A percentile compares a stretch with the other conserved stretches of the same genome.
Evolutionary conservation across 2,113 vertebrate genomes (phyloP).

Genomic region (Mesembrinibis cayennensis): DNA sequence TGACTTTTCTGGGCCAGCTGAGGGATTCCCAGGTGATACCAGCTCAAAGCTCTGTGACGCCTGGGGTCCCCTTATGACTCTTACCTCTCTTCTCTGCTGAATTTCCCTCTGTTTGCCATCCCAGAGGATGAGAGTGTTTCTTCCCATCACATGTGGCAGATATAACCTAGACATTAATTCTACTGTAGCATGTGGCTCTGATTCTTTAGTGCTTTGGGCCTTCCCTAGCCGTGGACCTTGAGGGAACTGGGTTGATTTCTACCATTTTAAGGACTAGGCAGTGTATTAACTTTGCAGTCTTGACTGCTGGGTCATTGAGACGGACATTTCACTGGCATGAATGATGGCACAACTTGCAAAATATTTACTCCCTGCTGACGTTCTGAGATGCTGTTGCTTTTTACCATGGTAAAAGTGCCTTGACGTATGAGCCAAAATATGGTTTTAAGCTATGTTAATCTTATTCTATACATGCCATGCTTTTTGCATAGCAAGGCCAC

Average conservation of each 20-base stretch:
- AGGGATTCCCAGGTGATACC: background rate
- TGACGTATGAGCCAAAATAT: accelerated
- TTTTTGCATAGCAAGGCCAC: background rate
- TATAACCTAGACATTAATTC: background rate
- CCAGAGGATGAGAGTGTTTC: background rate
- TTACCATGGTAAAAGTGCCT: background rate
- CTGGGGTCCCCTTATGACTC: background rate
- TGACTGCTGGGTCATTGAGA: background rate
- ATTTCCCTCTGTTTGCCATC: background rate
- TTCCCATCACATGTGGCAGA: background rate
- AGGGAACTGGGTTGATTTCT: background rate
- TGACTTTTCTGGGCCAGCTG: background rate
- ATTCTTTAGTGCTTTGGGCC: background rate
- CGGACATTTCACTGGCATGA: background rate
- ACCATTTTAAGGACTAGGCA: background rate
- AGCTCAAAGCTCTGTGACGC: background rate
- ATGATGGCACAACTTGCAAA: background rate
- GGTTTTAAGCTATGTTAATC: background rate
- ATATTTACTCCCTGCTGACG: background rate
- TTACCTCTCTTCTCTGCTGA: background rate
- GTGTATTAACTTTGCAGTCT: background rate
- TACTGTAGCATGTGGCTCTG: background rate
- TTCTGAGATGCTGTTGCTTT: background rate
- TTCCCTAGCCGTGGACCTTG: background rate
- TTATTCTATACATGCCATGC: background rate